phyloP scores from a whole-genome alignment of 2,797 vertebrate species.

The Sparidentex hasta region DNA sequence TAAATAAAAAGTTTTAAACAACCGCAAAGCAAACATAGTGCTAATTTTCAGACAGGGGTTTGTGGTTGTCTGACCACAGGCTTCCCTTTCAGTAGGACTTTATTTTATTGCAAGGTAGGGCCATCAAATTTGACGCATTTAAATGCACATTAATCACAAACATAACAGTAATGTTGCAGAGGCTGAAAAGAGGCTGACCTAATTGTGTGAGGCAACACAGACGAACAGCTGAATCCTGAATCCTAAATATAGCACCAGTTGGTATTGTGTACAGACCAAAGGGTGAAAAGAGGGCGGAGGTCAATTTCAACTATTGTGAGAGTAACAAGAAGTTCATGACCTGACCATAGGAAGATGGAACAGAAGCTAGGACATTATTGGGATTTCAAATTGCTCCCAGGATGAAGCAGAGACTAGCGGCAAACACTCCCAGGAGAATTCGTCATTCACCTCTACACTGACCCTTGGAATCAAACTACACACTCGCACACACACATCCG shows the following conservation, averaged over 20 bases:
- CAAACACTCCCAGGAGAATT: slow-evolving; percentile 61
- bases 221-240: slow-evolving; percentile 83
- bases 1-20: neutral
- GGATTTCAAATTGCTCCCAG: slow-evolving; percentile 53
- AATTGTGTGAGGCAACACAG: slow-evolving; percentile 73
- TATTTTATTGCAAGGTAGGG: slow-evolving; percentile 71
- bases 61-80: slow-evolving; percentile 31
- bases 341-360: slow-evolving; percentile 57
- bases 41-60: slow-evolving; percentile 19
- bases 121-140: slow-evolving; percentile 45
- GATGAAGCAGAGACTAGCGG: slow-evolving; percentile 57
- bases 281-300: slow-evolving; percentile 60
- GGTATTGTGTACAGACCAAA: slow-evolving; percentile 80
- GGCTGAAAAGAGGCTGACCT: slow-evolving; percentile 58
- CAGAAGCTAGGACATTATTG: slow-evolving; percentile 42
- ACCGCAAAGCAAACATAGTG: neutral
- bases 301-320: slow-evolving; percentile 62
- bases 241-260: slow-evolving; percentile 93
- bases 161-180: slow-evolving; percentile 52
- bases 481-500: slow-evolving; percentile 26
- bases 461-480: slow-evolving; percentile 61
- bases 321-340: slow-evolving; percentile 58
- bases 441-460: slow-evolving; percentile 52
- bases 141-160: slow-evolving; percentile 55
- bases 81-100: slow-evolving; percentile 45